A percentile compares a stretch with the other conserved stretches of the same genome.
These are phyloP conservation scores for Podarcis siculus DNA, from an alignment of 2,797 vertebrate species.

Conservation along the genomic window DNA sequence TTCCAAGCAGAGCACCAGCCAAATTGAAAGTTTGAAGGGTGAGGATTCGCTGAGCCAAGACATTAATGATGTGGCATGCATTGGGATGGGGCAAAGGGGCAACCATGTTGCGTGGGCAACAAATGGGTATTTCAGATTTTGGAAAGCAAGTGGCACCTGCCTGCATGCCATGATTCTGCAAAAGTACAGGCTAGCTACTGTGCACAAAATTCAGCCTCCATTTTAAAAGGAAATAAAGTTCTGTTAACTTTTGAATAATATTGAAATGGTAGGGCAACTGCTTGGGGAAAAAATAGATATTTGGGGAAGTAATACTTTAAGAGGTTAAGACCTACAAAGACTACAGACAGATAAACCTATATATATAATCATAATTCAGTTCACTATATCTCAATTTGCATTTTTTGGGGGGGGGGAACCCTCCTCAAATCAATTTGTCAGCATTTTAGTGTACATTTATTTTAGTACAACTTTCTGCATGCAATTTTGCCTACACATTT, in stretches of 20 bases:
- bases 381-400: no score
- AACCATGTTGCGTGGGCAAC: not conserved
- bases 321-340: not conserved
- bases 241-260: not conserved
- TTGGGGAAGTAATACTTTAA: not conserved
- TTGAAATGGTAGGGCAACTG: not conserved
- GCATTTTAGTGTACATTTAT: no score
- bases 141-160: not conserved
- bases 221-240: not conserved
- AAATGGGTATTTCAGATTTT: not conserved
- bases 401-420: no score
- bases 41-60: slow-evolving; percentile 44
- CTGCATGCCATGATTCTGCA: not conserved
- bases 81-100: not conserved
- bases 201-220: not conserved
- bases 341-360: no score
- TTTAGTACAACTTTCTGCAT: no score
- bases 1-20: not conserved
- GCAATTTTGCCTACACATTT: no score
- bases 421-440: no score
- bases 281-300: not conserved
- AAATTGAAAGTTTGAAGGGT: not conserved
- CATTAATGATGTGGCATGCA: not conserved
- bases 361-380: no score
- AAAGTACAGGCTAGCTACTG: no score